A percentile compares a stretch with the other conserved stretches of the same genome.
Evolutionary conservation across 2,888 invertebrate species (phyloP).

Genomic region (Pinctada fucata): DNA sequence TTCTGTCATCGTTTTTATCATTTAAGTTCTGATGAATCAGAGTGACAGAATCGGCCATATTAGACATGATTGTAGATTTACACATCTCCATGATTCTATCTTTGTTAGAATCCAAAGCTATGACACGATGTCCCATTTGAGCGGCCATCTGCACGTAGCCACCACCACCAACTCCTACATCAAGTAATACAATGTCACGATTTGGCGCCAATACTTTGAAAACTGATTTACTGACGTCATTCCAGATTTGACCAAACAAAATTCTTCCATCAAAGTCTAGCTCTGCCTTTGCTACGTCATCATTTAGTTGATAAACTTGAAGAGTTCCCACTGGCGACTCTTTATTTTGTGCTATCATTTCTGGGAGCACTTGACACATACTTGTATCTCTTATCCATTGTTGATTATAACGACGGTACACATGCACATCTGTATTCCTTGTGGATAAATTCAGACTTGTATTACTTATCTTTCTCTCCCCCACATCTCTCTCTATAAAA

Average conservation of each 20-base stretch:
- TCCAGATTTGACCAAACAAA: background rate
- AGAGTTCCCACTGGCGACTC: background rate
- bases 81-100: background rate
- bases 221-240: background rate
- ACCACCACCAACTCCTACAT: background rate
- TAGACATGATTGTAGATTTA: background rate
- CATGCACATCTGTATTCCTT: background rate
- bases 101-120: background rate
- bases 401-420: background rate
- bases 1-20: background rate
- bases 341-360: background rate
- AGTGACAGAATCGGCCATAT: background rate
- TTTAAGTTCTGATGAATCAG: background rate
- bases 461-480: too few relatives aligned
- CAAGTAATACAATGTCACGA: background rate
- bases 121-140: background rate
- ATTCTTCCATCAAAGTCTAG: background rate
- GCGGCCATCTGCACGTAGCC: background rate
- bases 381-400: background rate
- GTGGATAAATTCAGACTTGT: too few relatives aligned
- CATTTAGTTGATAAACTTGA: background rate
- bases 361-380: background rate
- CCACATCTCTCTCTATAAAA: too few relatives aligned
- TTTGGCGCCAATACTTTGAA: conserved; percentile 1
- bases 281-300: background rate